These are phyloP conservation scores for Spatula clypeata DNA, from an alignment of 2,797 vertebrate species.

Conservation along the genomic window DNA sequence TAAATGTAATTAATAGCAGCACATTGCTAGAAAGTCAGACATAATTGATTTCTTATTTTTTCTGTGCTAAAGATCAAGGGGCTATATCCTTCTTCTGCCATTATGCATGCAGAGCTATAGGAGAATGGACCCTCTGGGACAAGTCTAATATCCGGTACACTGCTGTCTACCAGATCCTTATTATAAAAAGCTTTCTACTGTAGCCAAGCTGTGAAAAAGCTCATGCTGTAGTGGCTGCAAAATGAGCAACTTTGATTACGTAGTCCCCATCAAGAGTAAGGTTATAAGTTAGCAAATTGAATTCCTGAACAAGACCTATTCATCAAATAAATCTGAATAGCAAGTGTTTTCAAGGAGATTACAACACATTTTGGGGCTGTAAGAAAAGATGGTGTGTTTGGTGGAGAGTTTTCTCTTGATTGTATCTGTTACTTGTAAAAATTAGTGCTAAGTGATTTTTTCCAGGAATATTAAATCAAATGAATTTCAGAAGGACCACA, in stretches of 20 bases:
- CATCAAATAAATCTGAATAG: conserved; percentile 69
- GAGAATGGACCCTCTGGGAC: conserved; percentile 80
- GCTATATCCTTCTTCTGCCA: conserved; percentile 75
- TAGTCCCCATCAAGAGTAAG: conserved; percentile 55
- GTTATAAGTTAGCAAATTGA: conserved; percentile 69
- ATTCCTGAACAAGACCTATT: conserved; percentile 62
- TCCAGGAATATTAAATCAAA: conserved; percentile 35
- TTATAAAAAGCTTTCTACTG: conserved; percentile 75
- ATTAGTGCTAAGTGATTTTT: conserved; percentile 44
- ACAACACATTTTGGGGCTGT: neutral
- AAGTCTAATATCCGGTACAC: conserved; percentile 72
- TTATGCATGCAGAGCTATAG: conserved; percentile 73
- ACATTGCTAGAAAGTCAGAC: conserved; percentile 75
- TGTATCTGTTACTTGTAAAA: conserved; percentile 44
- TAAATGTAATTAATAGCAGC: conserved; percentile 81
- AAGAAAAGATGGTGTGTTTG: conserved; percentile 49
- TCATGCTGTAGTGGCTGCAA: conserved; percentile 63
- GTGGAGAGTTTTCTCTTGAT: conserved; percentile 32
- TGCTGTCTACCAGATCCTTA: conserved; percentile 68
- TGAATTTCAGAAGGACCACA: conserved; percentile 16
- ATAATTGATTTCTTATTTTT: conserved; percentile 81
- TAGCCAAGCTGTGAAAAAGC: conserved; percentile 71
- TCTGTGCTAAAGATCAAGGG: conserved; percentile 78
- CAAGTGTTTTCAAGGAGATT: conserved; percentile 58
- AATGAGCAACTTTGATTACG: conserved; percentile 74